Evolutionary conservation across 2,888 invertebrate species (phyloP), one percentile per base, ranked within the genome.

Genomic region (Arenicola marina): DNA sequence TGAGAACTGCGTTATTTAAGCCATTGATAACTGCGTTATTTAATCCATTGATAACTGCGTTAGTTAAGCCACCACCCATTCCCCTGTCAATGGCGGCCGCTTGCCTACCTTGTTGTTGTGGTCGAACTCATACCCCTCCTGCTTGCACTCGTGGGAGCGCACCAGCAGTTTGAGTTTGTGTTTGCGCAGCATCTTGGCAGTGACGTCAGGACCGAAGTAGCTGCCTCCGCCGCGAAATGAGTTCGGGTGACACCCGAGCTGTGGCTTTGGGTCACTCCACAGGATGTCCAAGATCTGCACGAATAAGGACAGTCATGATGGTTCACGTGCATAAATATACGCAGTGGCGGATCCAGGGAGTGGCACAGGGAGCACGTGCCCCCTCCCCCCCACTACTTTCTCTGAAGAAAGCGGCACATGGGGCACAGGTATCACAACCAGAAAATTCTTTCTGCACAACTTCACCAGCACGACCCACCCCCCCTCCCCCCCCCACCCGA

Each of bases 101-200:
- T n/a, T n/a, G n/a, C n/a, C n/a, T n/a, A 56, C 86, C 85, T 82
- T 90, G 76, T 90, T 89, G 79, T 90, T 88, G 76, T 95, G 95
- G 58, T 89, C 87, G 73, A 92, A 88, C 84, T 95, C 95, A 80
- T 92, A 94, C 18, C 95, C 95, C 56, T 93, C 93, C 1, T 90
- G 89, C 84, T 95, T 95, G 84, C 95, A 95, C 82, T 95, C 95
- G 81, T 95, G 95, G 7, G 94, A 95, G 58, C 95, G 87, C 51
- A 95, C 89, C 4, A 95, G 85, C 75, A 91, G 89, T 68, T 89
- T 87, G 24, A 94, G 85, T 73, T 90, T 89, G 83, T 93, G 89
- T 77, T 89, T 89, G 74, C 89, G 87, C 21, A 95, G 86, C 78
- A 95, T 91, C 55, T 87, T 85, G 46, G 88, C 86, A 0, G 94